Evolutionary conservation across 2,888 invertebrate genomes (phyloP), one percentile per base, ranked within the genome.

Genomic region (Torymus texanus): DNA sequence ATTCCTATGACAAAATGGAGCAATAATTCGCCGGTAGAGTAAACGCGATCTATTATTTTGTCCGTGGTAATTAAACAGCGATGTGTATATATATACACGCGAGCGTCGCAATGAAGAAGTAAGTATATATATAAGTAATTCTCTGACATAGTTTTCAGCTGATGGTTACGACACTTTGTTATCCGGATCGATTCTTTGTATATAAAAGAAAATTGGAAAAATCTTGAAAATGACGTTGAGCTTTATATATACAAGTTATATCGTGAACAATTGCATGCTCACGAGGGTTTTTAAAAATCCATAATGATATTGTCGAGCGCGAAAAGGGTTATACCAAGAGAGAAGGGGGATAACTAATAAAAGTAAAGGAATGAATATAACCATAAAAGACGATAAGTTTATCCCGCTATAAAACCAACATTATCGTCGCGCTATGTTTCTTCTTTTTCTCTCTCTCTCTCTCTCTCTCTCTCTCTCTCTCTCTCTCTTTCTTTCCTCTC

Each of bases 1-100:
- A 74, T 78, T 73, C 16, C 62, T 51, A 14, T 58, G 73, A 59
- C 62, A 78, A 73, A 74, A 78, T 68, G 24, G 51, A 63, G 51
- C 16, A 63, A 63, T 53, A 63, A 68, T 41, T 66, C 50, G 8
- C n/a, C 56, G 50, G 67, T 73, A 67, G 66, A 72, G 24, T 62
- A 62, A 68, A 73, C 66, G 55, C 24, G 61, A 62, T 66, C n/a
- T 67, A 55, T 61, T 59, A 55, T 66, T 53, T 67, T 59, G n/a
- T 59, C 55, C 5, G 16, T 24, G 58, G n/a, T 55, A 63, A 70
- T 55, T 68, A 18, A 68, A 29, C 50, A n/a, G 24, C 12, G 50
- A n/a, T n/a, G 12, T 14, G 67, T 21, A 21, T 21, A 21, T 21
- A 21, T 21, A 21, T n/a, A n/a, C n/a, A n/a, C n/a, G n/a, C 21